Evolutionary conservation across 1,140 invertebrate species (phyloP).

Genomic region (Macrotrachela quadricornifera): DNA sequence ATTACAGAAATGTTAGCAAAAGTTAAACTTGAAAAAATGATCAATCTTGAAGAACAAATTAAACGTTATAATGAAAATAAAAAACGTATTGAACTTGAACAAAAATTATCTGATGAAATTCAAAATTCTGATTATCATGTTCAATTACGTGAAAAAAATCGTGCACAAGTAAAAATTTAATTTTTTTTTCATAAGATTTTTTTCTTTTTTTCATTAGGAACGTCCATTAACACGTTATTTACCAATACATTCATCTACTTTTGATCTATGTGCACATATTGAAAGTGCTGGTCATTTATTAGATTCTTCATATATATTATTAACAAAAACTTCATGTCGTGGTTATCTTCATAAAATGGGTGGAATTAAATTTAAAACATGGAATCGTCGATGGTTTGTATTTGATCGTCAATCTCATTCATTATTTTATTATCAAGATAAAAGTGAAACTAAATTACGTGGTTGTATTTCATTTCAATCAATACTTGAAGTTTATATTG

Average conservation of each 20-base stretch:
- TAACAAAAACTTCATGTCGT: constrained; percentile 43
- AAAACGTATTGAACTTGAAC: no score
- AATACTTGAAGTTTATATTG: constrained; percentile 87
- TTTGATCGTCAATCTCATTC: constrained; percentile 63
- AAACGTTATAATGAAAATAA: background rate
- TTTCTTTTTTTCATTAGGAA: constrained; percentile 14
- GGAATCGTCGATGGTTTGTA: constrained; percentile 89
- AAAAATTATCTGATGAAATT: no score
- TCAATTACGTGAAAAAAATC: constrained; percentile 3
- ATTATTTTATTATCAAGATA: constrained; percentile 55
- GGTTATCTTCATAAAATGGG: constrained; percentile 79
- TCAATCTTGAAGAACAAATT: background rate
- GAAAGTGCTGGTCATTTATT: constrained; percentile 65
- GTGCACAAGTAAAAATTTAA: background rate
- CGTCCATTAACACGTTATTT: constrained; percentile 74
- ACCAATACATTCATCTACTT: constrained; percentile 55
- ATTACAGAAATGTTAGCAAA: no score
- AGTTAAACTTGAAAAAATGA: no score
- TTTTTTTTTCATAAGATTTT: background rate
- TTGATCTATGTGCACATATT: constrained; percentile 69
- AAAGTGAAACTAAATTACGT: constrained; percentile 58
- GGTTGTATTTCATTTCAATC: constrained; percentile 85
- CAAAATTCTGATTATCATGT: background rate
- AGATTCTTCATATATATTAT: constrained; percentile 39
- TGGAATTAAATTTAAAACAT: constrained; percentile 54